Conservation (phyloP, 2,797 vertebrate genomes). For the Pelobates cultripes region DNA sequence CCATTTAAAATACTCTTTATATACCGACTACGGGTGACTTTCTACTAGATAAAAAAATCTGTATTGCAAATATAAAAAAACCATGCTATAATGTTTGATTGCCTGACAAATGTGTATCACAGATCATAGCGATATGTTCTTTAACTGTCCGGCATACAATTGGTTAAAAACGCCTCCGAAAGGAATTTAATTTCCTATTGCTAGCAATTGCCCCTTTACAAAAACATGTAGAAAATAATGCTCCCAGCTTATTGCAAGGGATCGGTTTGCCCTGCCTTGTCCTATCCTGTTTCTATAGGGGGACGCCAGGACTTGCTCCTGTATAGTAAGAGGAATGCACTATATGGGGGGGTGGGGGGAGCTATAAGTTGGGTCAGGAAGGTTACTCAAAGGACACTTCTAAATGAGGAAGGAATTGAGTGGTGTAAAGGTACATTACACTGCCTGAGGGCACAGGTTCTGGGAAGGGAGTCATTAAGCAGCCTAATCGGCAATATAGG, state of each 20-base stretch:
- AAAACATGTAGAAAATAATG: background rate
- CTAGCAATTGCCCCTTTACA: background rate
- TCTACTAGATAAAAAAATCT: no score
- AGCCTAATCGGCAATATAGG: background rate
- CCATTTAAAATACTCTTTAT: no score
- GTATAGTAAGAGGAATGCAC: background rate
- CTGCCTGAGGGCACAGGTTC: background rate
- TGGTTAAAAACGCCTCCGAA: background rate
- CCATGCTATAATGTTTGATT: no score
- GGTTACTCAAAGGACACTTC: slow-evolving; percentile 14
- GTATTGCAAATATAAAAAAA: no score
- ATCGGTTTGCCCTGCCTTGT: slow-evolving; percentile 8
- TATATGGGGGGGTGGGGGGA: background rate
- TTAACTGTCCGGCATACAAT: background rate
- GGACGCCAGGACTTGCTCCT: slow-evolving; percentile 24
- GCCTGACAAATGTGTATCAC: no score
- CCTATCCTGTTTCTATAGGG: slow-evolving; percentile 11
- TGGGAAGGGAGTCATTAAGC: background rate
- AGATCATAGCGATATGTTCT: background rate
- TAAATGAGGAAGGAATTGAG: slow-evolving; percentile 6
- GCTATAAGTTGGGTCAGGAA: slow-evolving; percentile 12
- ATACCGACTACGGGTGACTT: no score
- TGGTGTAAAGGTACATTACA: background rate
- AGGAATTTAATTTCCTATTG: background rate
- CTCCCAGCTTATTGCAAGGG: background rate